Evolutionary conservation across 2,888 invertebrate genomes (phyloP), one percentile per base, ranked within the genome.

Genomic region (Drosophila robusta): DNA sequence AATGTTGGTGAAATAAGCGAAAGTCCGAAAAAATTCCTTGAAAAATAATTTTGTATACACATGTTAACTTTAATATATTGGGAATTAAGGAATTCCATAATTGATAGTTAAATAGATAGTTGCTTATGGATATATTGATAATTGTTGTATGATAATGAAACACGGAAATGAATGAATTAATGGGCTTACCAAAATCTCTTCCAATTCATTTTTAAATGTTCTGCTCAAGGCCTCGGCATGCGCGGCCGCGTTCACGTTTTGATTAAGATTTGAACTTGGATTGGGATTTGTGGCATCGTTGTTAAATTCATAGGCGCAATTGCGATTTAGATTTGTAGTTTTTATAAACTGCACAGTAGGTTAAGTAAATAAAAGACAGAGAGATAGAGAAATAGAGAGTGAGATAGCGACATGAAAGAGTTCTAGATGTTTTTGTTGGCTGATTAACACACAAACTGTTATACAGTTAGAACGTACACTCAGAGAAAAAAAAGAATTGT

Each of bases 241-340:
- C 34, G 84, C 88, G 54, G 68, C 82, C 63, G 79, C 70, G 65
- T 84, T 87, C 56, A 65, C 64, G 60, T 85, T 83, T 75, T 81
- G 87, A 87, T 74, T 83, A 50, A 70, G 84, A 81, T 80, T 85
- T 70, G 78, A 78, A 70, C 73, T 83, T 67, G 73, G 72, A 77
- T 83, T 87, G 70, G 87, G 65, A 75, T 75, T 79, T 73, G 66
- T 80, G 66, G 78, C 81, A 78, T 86, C 86, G 76, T 80, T 89
- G 82, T 81, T 84, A 78, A 89, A 81, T 67, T 90, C 90, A 87
- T 86, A 90, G 78, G 70, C 88, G 77, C 87, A 77, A 85, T 89
- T 90, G 84, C 90, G 90, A 83, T 88, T 90, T 64, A 90, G 74
- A 87, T 89, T 90, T 67, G 90, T 87, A 75, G 88, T 80, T 89